phyloP scores from a whole-genome alignment of 2,797 vertebrate species.

The Eulemur mongoz region DNA sequence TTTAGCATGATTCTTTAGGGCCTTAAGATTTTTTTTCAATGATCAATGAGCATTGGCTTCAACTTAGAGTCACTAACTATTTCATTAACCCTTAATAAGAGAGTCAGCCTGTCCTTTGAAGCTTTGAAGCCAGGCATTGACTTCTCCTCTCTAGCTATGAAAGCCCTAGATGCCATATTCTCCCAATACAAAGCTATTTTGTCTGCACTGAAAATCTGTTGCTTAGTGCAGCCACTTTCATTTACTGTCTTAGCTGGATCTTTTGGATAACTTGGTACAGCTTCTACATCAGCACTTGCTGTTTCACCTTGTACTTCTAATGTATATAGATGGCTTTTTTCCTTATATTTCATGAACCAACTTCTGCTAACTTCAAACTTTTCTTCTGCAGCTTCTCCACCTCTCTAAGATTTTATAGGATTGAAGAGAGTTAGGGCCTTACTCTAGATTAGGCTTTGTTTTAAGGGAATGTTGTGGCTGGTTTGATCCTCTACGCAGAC shows the following conservation, averaged over 20 bases:
- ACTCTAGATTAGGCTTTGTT: neutral
- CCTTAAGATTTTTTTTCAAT: neutral
- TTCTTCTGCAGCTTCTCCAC: neutral
- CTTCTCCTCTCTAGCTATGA: neutral
- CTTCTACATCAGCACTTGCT: neutral
- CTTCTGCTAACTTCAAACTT: neutral
- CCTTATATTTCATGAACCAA: neutral
- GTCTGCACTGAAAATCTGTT: neutral
- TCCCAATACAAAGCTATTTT: neutral
- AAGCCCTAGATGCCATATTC: neutral
- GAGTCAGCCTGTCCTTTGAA: neutral
- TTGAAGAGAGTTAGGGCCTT: neutral
- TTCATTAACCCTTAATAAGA: neutral
- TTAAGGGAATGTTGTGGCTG: neutral
- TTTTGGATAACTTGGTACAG: neutral
- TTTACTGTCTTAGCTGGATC: neutral
- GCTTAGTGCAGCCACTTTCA: neutral
- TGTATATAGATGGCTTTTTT: neutral
- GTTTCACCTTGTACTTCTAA: neutral
- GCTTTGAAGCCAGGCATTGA: neutral
- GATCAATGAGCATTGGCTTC: neutral
- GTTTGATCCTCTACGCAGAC: neutral
- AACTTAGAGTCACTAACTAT: neutral
- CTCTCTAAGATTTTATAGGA: neutral
- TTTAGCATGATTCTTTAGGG: neutral